Evolutionary conservation across 2,797 vertebrate species (phyloP).

Genomic region (Acanthis flammea): DNA sequence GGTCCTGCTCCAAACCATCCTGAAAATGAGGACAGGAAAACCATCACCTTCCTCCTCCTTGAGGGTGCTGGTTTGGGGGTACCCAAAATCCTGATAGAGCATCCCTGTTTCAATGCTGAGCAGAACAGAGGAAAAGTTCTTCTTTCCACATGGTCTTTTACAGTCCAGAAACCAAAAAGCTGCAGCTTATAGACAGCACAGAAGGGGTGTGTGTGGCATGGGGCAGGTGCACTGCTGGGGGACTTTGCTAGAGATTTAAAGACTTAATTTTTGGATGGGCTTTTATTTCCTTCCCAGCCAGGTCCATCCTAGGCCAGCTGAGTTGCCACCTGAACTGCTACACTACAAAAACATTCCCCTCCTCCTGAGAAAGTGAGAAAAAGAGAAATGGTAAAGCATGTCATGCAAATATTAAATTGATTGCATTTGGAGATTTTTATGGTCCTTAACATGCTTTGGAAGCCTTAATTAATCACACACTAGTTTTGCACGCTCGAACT

Average conservation of each 20-base stretch:
- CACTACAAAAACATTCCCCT: neutral
- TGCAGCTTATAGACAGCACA: neutral
- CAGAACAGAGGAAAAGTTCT: neutral
- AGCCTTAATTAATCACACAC: neutral
- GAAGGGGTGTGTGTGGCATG: rapidly evolving
- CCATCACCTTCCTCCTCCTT: neutral
- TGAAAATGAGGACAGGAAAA: neutral
- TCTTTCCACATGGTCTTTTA: neutral
- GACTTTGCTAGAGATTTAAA: neutral
- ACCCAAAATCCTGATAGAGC: neutral
- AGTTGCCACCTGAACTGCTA: neutral
- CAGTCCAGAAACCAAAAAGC: neutral
- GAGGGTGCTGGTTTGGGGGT: neutral
- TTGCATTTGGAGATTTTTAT: neutral
- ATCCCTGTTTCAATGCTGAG: neutral
- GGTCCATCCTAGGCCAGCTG: rapidly evolving
- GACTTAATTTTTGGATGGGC: neutral
- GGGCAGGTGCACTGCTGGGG: neutral
- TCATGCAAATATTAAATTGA: neutral
- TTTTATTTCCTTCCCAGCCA: neutral
- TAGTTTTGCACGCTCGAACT: neutral
- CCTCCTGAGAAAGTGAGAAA: neutral
- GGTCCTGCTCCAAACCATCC: neutral
- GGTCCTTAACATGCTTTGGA: neutral
- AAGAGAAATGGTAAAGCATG: neutral